Evolutionary conservation across 2,888 invertebrate genomes (phyloP), one percentile per base, ranked within the genome.

Genomic region (Byasa hedistus): DNA sequence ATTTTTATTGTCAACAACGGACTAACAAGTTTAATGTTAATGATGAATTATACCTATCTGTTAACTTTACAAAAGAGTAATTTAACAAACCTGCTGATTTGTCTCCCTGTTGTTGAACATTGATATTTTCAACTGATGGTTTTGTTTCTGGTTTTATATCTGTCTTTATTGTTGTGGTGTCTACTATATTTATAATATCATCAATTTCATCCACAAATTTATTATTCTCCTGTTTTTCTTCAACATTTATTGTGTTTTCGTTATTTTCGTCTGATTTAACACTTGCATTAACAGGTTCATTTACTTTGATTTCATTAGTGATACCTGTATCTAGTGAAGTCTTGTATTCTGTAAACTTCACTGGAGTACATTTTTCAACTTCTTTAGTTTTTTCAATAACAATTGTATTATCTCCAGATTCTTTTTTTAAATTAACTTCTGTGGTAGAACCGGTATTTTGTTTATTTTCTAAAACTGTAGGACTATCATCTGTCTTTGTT

Each of bases 181-280:
- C 65, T 10, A 66, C 63, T 21, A 69, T 65, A 21, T 64, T 68
- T 66, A 71, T 66, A 19, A 75, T 64, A 54, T 75, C 74, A 68
- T 75, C 75, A 67, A 75, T 69, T 55, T 72, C 61, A 24, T 75
- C 71, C 27, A 69, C 21, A 8, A 39, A 21, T 66, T 62, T 55
- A 48, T 27, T 58, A 3, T 55, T 61, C 12, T 23, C n/a, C 15
- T 62, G 27, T 55, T 44, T 55, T 58, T 32, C 8, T 44, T 62
- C 15, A 24, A 12, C 15, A 44, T 44, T 21, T 4, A 51, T 51
- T 24, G 24, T 5, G 19, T 24, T 39, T 17, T 52, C 23, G 51
- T 57, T 58, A 23, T 60, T 58, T 62, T 62, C 54, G 52, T 48
- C 57, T n/a, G 27, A 3, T 57, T 66, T n/a, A 24, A 21, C 19